These are phyloP conservation scores for Oligia fasciuncula DNA, from an alignment of 2,888 invertebrate species.

Conservation along the genomic window DNA sequence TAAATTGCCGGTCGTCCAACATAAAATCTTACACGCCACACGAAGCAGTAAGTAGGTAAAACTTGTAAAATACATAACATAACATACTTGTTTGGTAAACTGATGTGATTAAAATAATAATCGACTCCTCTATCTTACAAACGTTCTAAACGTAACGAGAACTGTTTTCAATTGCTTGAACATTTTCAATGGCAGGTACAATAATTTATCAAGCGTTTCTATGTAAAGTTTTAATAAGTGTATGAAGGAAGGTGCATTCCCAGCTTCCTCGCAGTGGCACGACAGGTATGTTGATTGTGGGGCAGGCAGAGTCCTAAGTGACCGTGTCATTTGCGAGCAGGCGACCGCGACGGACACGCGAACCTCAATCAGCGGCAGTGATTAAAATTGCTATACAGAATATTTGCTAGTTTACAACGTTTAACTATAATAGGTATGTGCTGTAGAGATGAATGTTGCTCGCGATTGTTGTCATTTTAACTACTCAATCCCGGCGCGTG, in stretches of 20 bases:
- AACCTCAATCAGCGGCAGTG: constrained; percentile 11
- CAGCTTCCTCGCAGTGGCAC: constrained; percentile 8
- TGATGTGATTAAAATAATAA: constrained; percentile 31
- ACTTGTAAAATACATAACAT: background rate
- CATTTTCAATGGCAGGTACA: constrained; percentile 36
- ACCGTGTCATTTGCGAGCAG: constrained; percentile 50
- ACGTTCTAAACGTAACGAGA: constrained; percentile 32
- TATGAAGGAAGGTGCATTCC: constrained; percentile 24
- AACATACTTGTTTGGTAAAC: constrained; percentile 13
- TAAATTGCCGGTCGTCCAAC: constrained; percentile 6
- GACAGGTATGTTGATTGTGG: constrained; percentile 35
- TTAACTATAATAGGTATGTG: background rate
- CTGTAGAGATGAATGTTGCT: constrained; percentile 17
- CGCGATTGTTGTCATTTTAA: constrained; percentile 18
- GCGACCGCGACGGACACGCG: constrained; percentile 53
- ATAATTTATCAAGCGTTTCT: constrained; percentile 28
- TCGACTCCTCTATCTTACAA: constrained; percentile 17
- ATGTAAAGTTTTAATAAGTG: constrained; percentile 19
- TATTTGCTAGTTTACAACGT: constrained; percentile 29
- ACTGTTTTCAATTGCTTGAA: constrained; percentile 24
- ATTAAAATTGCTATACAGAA: constrained; percentile 26
- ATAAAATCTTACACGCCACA: constrained; percentile 5
- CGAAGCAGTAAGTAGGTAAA: background rate
- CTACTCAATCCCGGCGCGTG: too few relatives aligned
- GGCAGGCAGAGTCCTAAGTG: constrained; percentile 26